A percentile compares a stretch with the other conserved stretches of the same genome.
Evolutionary conservation across 2,797 vertebrate genomes (phyloP).

Genomic region (Brachyrhaphis roseni): DNA sequence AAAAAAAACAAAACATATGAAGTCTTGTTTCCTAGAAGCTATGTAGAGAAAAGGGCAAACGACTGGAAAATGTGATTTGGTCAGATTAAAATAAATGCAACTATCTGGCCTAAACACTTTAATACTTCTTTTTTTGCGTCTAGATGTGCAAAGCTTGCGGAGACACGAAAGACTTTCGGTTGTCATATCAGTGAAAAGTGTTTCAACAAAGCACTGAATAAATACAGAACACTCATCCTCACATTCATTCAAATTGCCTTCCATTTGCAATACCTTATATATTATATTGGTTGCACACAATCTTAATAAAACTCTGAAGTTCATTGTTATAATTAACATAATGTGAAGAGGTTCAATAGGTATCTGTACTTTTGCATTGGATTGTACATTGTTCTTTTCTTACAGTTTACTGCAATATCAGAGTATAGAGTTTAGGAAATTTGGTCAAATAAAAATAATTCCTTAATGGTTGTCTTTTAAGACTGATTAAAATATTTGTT

Average conservation of each 20-base stretch:
- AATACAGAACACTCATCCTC: not conserved
- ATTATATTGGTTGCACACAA: not conserved
- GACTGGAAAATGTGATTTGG: not conserved
- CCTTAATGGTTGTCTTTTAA: not conserved
- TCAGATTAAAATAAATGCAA: not conserved
- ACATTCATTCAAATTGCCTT: not conserved
- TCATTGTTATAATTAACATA: not conserved
- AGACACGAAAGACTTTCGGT: not conserved
- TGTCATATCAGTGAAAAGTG: not conserved
- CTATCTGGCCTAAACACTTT: not conserved
- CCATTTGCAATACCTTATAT: not conserved
- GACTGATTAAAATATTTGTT: not conserved
- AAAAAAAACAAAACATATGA: not conserved
- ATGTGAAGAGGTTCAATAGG: not conserved
- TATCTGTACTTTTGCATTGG: not conserved
- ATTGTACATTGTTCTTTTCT: not conserved
- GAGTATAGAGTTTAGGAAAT: not conserved
- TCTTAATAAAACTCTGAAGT: not conserved
- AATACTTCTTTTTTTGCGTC: not conserved
- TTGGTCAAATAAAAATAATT: not conserved
- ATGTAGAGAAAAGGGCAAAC: not conserved
- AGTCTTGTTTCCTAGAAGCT: not conserved
- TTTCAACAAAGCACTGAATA: not conserved
- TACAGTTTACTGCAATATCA: not conserved
- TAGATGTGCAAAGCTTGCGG: not conserved